Conservation (phyloP, 2,797 vertebrate species). For the Leucoraja ocellata region DNA sequence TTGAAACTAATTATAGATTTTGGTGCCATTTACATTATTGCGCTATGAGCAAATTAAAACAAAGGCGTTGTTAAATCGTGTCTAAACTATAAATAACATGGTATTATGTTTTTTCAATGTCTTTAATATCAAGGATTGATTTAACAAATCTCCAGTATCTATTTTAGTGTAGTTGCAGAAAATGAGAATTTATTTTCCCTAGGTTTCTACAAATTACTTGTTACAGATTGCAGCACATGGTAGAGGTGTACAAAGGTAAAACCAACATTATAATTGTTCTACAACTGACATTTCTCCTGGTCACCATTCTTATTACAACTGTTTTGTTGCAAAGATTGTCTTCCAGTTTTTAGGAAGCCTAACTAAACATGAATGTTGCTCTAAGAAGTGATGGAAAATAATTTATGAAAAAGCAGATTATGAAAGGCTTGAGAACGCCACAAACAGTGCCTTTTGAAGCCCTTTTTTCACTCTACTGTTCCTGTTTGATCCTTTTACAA, state of each 20-base stretch:
- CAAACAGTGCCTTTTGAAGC: not conserved
- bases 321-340: constrained; percentile 15
- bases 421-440: not conserved
- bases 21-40: not conserved
- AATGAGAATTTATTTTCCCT: not conserved
- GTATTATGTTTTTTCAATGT: not conserved
- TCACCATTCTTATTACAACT: not conserved
- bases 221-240: not conserved
- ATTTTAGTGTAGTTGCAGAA: not conserved
- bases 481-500: not conserved
- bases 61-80: not conserved
- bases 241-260: not conserved
- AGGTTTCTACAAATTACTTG: not conserved
- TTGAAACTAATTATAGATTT: not conserved
- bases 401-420: not conserved
- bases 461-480: not conserved
- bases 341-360: not conserved
- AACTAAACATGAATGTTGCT: not conserved
- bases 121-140: not conserved
- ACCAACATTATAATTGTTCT: not conserved
- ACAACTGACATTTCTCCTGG: not conserved
- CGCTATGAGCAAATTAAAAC: not conserved
- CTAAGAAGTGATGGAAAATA: not conserved
- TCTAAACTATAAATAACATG: not conserved
- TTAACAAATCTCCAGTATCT: not conserved